Evolutionary conservation across 2,888 invertebrate species (phyloP), one percentile per base, ranked within the genome.

Genomic region (Philonicus albiceps): DNA sequence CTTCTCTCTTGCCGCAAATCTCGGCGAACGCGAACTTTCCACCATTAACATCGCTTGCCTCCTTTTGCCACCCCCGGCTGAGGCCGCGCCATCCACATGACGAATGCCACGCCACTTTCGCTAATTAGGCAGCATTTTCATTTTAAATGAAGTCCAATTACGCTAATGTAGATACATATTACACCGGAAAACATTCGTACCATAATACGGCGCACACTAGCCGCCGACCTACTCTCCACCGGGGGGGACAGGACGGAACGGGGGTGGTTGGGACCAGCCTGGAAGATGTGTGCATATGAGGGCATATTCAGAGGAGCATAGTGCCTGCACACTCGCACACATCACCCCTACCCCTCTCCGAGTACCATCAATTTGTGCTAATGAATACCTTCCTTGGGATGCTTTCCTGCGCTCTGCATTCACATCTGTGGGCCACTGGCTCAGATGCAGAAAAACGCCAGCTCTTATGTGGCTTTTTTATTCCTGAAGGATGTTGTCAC

Each of bases 131-230:
- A 89, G 89, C 88, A 88, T 89, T 89, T 89, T 89, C 89, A 89
- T 89, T 89, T 89, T 89, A 89, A 89, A 89, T 89, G 89, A 89
- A 89, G 89, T 89, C 89, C 89, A 89, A 89, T 89, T 89, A 89
- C 88, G 89, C 89, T 89, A 89, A 89, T 89, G 89, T 89, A 89
- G 88, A 88, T 88, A 89, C 88, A 89, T 89, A 89, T 89, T 89
- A 89, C 89, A 89, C 89, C 89, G 89, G 89, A 89, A 89, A 88
- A 78, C 40, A 75, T 78, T 75, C 78, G 64, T 64, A 64, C 76
- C 75, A 27, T 40, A 76, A 30, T 43, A 78, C 64, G 49, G 64
- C 75, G 76, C 76, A 55, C 40, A 40, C 40, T 30, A 40, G 40
- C 76, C 75, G 16, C 76, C 40, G 37, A 27, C n/a, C 27, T 64